Conservation (phyloP, 37 sponge, comb jelly and placozoan species). For the Eunapius fragilis region DNA sequence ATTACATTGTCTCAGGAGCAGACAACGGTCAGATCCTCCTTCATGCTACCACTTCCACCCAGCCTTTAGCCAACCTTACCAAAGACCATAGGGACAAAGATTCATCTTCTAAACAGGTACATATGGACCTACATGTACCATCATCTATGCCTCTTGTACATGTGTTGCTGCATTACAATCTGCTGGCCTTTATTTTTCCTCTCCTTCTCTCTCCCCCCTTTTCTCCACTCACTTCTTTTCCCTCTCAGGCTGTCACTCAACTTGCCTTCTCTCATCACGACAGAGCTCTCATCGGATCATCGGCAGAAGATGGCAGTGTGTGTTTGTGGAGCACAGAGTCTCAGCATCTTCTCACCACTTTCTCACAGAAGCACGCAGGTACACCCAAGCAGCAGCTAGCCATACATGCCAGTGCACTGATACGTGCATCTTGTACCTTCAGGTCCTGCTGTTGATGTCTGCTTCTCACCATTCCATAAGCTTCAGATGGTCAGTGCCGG, state of each 20-base stretch:
- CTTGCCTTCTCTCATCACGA: slow-evolving; percentile 69
- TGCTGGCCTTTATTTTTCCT: background rate
- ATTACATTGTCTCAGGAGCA: slow-evolving; percentile 50
- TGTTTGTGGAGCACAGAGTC: slow-evolving; percentile 84
- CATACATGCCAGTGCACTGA: background rate
- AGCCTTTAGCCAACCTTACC: slow-evolving; percentile 16
- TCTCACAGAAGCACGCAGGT: slow-evolving; percentile 51
- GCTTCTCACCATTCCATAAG: slow-evolving; percentile 81
- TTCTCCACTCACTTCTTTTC: background rate
- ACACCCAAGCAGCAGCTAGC: background rate
- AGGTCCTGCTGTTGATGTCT: slow-evolving; percentile 60
- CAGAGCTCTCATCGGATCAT: slow-evolving; percentile 43
- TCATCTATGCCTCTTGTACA: no score
- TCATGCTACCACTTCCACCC: slow-evolving; percentile 39
- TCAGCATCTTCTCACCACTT: slow-evolving; percentile 54
- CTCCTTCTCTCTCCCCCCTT: background rate
- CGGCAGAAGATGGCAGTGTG: slow-evolving; percentile 53
- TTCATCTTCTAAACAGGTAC: background rate
- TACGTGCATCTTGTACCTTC: background rate
- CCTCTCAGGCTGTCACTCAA: background rate
- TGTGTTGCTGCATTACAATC: no score
- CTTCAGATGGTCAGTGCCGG: slow-evolving; percentile 76
- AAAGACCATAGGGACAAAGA: background rate
- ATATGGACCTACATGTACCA: no score
- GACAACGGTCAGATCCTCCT: slow-evolving; percentile 54